Base-by-base conservation (phyloP, 1,140 invertebrate species). In the Coboldia fuscipes region DNA sequence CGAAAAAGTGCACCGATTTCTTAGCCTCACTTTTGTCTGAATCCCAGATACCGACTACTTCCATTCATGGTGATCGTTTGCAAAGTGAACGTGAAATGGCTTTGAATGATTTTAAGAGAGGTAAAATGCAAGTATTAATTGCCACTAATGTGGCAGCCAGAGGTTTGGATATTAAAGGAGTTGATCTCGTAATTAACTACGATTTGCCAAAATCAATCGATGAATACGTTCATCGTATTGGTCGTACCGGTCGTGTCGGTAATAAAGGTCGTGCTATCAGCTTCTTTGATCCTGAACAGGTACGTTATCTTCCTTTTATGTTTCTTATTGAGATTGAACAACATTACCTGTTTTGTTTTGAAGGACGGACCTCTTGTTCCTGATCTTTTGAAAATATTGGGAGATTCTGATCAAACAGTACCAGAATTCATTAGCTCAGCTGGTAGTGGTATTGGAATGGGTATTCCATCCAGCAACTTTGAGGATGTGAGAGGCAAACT, bases 151-250 rank as follows among this genome's bases (percentile, higher is more conserved):
- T 96, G 1, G 86, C 86, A 13, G 81, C 88, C 0, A 58, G 90
- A 34, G 90, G 90, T 10, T 51, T 89, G 9, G 73, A 72, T 74
- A 54, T 54, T 2, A 53, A 51, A 18, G 72, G 75, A 34, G 77
- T 92, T 0, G 64, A 71, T 31, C 78, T 86, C 45, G 90, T 96
- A 0, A 72, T 97, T 4, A 96, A 96, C 51, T 96, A 75, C 47
- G 89, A 96, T 53, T 47, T 96, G 40, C 89, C 90, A 0, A 42
- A 19, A 2, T 27, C 24, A 5, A 27, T 27, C 10, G 85, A 92
- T 39, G 85, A 92, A 37, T 97, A 97, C 50, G 85, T 94, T 4
- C 92, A 97, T 58, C 65, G 90, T 29, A 94, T 96, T 47, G 92
- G 92, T 2, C 63, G 90, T 44, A 97, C 90, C 13, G 92, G 90